phyloP scores from a whole-genome alignment of 2,888 invertebrate species.

The Rutpela maculata region DNA sequence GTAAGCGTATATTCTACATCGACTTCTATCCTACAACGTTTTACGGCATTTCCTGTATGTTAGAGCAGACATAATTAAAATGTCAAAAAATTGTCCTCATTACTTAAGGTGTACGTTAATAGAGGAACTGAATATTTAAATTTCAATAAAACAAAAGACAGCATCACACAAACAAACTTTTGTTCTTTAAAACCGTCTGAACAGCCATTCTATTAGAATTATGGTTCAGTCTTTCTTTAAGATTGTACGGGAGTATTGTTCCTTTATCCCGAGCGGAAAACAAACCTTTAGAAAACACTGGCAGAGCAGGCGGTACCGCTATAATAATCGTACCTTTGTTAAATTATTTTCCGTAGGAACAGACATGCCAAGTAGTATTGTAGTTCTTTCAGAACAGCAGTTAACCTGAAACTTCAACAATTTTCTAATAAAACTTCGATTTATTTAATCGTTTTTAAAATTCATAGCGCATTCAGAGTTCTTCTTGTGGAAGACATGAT shows the following conservation, averaged over 20 bases:
- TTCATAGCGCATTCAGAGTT: conserved; percentile 62
- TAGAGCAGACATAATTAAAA: too few species aligned
- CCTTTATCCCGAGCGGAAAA: conserved; percentile 10
- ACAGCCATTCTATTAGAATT: conserved; percentile 16
- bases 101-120: background rate
- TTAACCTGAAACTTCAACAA: conserved; percentile 40
- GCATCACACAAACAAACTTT: conserved; percentile 9
- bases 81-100: too few species aligned
- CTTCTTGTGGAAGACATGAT: conserved; percentile 65
- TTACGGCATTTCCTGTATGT: too few species aligned
- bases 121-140: background rate
- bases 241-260: conserved; percentile 17
- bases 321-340: conserved; percentile 28
- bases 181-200: conserved; percentile 9
- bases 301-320: conserved; percentile 12
- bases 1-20: too few species aligned
- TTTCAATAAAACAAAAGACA: conserved; percentile 10
- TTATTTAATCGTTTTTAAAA: conserved; percentile 64
- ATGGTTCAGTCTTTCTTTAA: conserved; percentile 13
- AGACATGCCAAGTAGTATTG: conserved; percentile 10
- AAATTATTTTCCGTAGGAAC: conserved; percentile 30
- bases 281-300: conserved; percentile 20
- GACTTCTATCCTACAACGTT: too few species aligned
- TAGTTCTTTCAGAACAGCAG: conserved; percentile 42
- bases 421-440: conserved; percentile 51